A percentile compares a stretch with the other conserved stretches of the same genome.
These are phyloP conservation scores for Nephila pilipes DNA, from an alignment of 1,140 invertebrate genomes.

Conservation along the genomic window DNA sequence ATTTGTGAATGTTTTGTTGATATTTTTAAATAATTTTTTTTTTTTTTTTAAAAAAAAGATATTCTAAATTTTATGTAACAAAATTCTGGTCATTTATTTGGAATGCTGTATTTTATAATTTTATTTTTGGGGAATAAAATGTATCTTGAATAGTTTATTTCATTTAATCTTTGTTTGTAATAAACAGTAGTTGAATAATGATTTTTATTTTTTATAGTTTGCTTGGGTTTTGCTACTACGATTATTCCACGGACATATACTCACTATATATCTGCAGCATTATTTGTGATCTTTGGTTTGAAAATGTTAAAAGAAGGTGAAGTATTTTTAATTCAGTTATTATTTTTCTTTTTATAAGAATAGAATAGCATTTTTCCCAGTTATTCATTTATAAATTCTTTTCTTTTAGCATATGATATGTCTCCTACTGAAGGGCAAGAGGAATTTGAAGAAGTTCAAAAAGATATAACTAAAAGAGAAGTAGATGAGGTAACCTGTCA, in stretches of 20 bases:
- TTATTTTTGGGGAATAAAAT: too few relatives aligned
- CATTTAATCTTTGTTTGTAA: too few relatives aligned
- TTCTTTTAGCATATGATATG: slow-evolving; percentile 90
- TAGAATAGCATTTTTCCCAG: background rate
- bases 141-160: too few relatives aligned
- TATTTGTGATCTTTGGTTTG: slow-evolving; percentile 98
- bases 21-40: too few relatives aligned
- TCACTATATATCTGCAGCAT: slow-evolving; percentile 95
- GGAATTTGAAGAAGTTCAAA: slow-evolving; percentile 98
- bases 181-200: background rate
- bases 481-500: background rate
- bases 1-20: too few relatives aligned
- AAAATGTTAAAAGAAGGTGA: slow-evolving; percentile 97
- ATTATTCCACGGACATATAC: slow-evolving; percentile 95
- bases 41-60: too few relatives aligned
- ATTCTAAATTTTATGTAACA: too few relatives aligned
- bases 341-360: too few relatives aligned
- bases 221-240: slow-evolving; percentile 96
- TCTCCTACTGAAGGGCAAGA: slow-evolving; percentile 95
- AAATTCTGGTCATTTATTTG: too few relatives aligned
- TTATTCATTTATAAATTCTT: background rate
- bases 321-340: background rate
- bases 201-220: slow-evolving; percentile 84
- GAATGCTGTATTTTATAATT: too few relatives aligned
- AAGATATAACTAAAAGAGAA: slow-evolving; percentile 89